Percentiles rank a stretch among this genome's conserved stretches.
These are phyloP conservation scores for Lycia hirtaria DNA, from an alignment of 2,888 invertebrate species.

Conservation along the genomic window DNA sequence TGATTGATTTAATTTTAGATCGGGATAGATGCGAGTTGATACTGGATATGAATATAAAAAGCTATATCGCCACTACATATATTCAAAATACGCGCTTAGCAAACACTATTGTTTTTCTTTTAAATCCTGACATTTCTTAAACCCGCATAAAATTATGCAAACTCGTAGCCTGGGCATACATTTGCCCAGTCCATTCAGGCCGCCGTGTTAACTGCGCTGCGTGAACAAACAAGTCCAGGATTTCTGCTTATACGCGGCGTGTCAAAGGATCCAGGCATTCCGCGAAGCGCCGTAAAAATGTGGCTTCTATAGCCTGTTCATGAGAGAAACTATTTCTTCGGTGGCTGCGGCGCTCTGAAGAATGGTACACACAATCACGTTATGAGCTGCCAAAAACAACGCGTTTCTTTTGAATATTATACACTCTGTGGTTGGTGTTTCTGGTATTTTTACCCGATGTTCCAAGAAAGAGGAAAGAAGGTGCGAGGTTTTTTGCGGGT, in stretches of 20 bases:
- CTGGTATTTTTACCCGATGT: background rate
- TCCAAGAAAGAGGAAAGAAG: background rate
- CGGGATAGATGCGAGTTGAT: background rate
- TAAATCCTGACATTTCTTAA: slow-evolving; percentile 1
- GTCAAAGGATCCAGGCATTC: slow-evolving; percentile 40
- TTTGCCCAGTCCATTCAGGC: slow-evolving; percentile 30
- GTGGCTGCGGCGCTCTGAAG: slow-evolving; percentile 7
- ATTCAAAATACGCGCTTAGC: background rate
- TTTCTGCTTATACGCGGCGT: slow-evolving; percentile 32
- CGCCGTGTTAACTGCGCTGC: slow-evolving; percentile 24
- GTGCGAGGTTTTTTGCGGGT: background rate
- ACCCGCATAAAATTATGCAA: slow-evolving; percentile 23
- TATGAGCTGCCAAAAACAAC: slow-evolving; percentile 17
- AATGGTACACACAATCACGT: background rate
- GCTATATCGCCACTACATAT: background rate
- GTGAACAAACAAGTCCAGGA: slow-evolving; percentile 29
- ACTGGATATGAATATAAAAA: background rate
- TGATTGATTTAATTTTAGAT: background rate
- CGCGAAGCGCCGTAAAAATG: slow-evolving; percentile 37
- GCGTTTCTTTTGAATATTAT: slow-evolving; percentile 1
- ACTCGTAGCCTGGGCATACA: slow-evolving; percentile 17
- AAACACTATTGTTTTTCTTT: background rate
- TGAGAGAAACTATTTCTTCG: slow-evolving; percentile 16
- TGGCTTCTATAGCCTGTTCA: slow-evolving; percentile 27
- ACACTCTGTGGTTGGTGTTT: background rate